Conservation (phyloP, 2,888 invertebrate genomes). For the Polydrusus tereticollis region DNA sequence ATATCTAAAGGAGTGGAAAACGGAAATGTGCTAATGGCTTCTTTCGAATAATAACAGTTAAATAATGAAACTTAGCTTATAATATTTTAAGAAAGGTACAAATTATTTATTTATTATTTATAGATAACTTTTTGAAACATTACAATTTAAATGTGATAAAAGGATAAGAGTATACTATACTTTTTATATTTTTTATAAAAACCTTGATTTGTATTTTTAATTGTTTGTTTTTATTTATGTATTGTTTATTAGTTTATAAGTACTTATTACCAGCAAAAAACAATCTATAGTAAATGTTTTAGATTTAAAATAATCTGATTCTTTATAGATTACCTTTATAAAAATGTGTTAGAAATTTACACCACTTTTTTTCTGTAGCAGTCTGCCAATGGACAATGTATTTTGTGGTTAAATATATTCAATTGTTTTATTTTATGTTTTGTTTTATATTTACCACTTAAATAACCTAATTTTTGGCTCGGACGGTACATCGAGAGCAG, state of each 20-base stretch:
- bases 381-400: neutral
- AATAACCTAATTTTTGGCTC: no score
- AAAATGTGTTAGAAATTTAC: neutral
- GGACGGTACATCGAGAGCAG: no score
- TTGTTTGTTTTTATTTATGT: neutral
- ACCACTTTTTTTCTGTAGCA: neutral
- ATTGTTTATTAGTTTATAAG: neutral
- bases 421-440: no score
- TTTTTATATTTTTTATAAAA: constrained; percentile 11
- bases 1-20: no score
- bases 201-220: neutral
- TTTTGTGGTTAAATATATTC: neutral
- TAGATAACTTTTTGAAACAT: neutral
- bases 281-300: neutral
- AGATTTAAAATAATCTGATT: neutral
- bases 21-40: neutral
- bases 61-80: neutral
- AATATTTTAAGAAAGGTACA: constrained; percentile 17
- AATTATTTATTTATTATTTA: constrained; percentile 23
- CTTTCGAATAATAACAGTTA: neutral
- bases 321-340: neutral
- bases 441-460: no score
- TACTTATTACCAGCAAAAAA: neutral
- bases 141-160: neutral
- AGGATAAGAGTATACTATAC: neutral